Base-by-base conservation (phyloP, 2,888 invertebrate genomes). In the Diaprepes abbreviatus region DNA sequence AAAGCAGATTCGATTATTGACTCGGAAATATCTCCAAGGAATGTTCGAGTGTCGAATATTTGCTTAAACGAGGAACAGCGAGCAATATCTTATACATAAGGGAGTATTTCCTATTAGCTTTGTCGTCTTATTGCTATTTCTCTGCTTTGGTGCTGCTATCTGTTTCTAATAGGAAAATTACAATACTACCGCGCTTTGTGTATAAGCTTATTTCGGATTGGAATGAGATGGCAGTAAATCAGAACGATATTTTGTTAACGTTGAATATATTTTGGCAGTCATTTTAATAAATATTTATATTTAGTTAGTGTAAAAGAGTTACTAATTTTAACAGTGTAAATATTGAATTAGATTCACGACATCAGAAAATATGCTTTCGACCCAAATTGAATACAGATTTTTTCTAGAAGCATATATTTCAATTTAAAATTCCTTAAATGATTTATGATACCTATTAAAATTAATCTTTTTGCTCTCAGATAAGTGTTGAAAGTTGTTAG, bases 91-190 rank as follows among this genome's bases (percentile, higher is more conserved):
- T 57, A 38, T 57, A 38, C 16, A 57, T 57, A 57, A 38, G 19
- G 38, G 57, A 57, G 38, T 57, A 57, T 57, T 57, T 57, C 57
- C 36, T 57, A 57, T 21, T 57, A 36, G 38, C 57, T 57, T 57
- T 38, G 21, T 36, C 57, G 21, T 38, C 35, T 38, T 36, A 57
- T 57, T 57, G 57, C 57, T 38, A 38, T 33, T 54, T 54, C 54
- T 54, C 31, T 33, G 35, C 33, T 17, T 31, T 31, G 31, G 31
- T 55, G 55, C 48, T 40, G 40, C 43, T 43, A 43, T 38, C 57
- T 35, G 57, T 57, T 33, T 38, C 57, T 38, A 55, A 36, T 38
- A 21, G 16, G 57, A 24, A 57, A 57, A 21, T 38, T 57, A 57
- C 43, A 43, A 43, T 43, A 43, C 43, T 16, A n/a, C 40, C 21